phyloP scores from a whole-genome alignment of 2,797 vertebrate species.

The Lates japonicus region DNA sequence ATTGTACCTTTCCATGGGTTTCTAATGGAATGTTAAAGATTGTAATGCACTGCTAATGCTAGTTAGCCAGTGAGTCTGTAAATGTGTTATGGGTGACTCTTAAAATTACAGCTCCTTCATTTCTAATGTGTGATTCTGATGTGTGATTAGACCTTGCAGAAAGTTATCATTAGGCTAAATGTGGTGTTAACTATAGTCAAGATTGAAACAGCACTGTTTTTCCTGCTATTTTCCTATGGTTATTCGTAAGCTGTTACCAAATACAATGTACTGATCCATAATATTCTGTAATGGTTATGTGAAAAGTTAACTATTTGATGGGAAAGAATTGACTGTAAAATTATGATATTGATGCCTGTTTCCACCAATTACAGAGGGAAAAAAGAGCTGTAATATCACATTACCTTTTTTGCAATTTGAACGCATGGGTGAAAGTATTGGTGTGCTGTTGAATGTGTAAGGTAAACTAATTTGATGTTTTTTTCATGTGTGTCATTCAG shows the following conservation, averaged over 20 bases:
- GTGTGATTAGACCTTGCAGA: constrained; percentile 59
- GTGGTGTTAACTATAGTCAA: constrained; percentile 51
- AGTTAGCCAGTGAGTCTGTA: constrained; percentile 53
- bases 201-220: constrained; percentile 50
- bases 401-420: constrained; percentile 64
- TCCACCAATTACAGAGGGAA: constrained; percentile 45
- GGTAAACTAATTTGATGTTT: constrained; percentile 74
- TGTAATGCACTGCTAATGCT: constrained; percentile 57
- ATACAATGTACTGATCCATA: constrained; percentile 63
- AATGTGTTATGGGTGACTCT: constrained; percentile 38
- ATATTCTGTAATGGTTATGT: constrained; percentile 58
- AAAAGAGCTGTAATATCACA: constrained; percentile 49
- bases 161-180: constrained; percentile 53
- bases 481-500: constrained; percentile 67
- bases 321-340: constrained; percentile 54
- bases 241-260: constrained; percentile 76
- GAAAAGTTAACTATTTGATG: constrained; percentile 46
- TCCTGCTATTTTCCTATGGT: constrained; percentile 52
- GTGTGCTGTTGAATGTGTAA: constrained; percentile 76
- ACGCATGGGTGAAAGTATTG: constrained; percentile 69
- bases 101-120: constrained; percentile 46
- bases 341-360: constrained; percentile 59
- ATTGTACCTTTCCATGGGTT: constrained; percentile 65
- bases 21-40: constrained; percentile 64
- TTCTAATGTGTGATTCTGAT: constrained; percentile 52